Conservation (phyloP, 2,113 vertebrate genomes). For the Pterophyllum scalare region DNA sequence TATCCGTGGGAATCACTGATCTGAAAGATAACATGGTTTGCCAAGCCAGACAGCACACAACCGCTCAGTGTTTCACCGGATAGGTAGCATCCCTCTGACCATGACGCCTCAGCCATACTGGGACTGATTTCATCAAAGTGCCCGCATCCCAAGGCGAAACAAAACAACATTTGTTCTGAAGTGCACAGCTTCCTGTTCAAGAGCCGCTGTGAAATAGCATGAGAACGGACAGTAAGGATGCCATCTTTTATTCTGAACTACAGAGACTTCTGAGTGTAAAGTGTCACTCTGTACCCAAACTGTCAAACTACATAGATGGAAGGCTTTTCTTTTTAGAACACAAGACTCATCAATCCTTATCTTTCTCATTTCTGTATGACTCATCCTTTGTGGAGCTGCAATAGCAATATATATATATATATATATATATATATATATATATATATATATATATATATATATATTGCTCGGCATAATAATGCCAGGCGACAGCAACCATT, state of each 20-base stretch:
- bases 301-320: conserved; percentile 30
- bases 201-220: conserved; percentile 42
- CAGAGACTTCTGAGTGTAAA: not conserved
- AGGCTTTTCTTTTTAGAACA: conserved; percentile 32
- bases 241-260: conserved; percentile 36
- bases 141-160: conserved; percentile 40
- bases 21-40: conserved; percentile 45
- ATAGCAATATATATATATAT: not conserved
- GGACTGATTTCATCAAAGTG: conserved; percentile 59
- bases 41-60: conserved; percentile 44
- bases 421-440: too few relatives aligned
- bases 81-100: conserved; percentile 58
- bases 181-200: conserved; percentile 42
- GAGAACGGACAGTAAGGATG: conserved; percentile 38
- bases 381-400: not conserved
- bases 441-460: too few relatives aligned
- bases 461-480: not conserved
- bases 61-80: conserved; percentile 45
- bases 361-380: not conserved
- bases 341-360: conserved; percentile 2
- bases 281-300: conserved; percentile 40
- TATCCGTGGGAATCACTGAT: conserved; percentile 49
- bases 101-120: conserved; percentile 51
- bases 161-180: conserved; percentile 51
- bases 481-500: not conserved